Percentiles rank a stretch among this genome's conserved stretches.
Evolutionary conservation across 2,888 invertebrate genomes (phyloP).

Genomic region (Formica aserva): DNA sequence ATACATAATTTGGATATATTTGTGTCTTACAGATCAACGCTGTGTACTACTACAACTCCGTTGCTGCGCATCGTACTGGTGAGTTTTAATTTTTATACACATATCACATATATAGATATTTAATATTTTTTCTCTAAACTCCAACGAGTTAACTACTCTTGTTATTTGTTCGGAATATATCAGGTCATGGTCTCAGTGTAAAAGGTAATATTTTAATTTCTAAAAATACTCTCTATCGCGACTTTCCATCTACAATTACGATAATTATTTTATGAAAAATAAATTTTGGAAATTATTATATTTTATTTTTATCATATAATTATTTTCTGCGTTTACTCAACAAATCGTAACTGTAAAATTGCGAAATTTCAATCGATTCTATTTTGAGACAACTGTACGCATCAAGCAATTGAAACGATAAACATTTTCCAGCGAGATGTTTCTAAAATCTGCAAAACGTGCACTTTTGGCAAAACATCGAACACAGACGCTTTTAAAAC

Average conservation of each 20-base stretch:
- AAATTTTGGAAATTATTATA: constrained; percentile 8
- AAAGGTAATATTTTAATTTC: constrained; percentile 22
- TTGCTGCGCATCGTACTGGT: not conserved
- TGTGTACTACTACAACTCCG: not conserved
- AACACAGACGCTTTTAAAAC: constrained; percentile 1
- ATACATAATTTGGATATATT: constrained; percentile 4
- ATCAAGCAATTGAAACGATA: constrained; percentile 16
- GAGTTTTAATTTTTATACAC: not conserved
- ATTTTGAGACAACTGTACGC: not conserved
- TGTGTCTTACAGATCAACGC: not conserved
- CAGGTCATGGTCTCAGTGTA: not conserved
- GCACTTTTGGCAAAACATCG: constrained; percentile 20
- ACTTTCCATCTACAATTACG: not conserved
- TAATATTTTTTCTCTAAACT: not conserved
- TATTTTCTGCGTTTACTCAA: not conserved
- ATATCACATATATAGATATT: not conserved
- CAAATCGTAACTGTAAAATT: not conserved
- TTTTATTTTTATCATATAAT: not conserved
- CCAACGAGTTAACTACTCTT: not conserved
- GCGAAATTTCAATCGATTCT: not conserved
- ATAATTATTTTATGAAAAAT: not conserved
- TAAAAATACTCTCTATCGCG: too few species aligned
- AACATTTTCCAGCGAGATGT: constrained; percentile 22
- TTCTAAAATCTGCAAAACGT: constrained; percentile 35
- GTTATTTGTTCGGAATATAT: constrained; percentile 1